Evolutionary conservation across 2,888 invertebrate genomes (phyloP).

Genomic region (Tachina fera): DNA sequence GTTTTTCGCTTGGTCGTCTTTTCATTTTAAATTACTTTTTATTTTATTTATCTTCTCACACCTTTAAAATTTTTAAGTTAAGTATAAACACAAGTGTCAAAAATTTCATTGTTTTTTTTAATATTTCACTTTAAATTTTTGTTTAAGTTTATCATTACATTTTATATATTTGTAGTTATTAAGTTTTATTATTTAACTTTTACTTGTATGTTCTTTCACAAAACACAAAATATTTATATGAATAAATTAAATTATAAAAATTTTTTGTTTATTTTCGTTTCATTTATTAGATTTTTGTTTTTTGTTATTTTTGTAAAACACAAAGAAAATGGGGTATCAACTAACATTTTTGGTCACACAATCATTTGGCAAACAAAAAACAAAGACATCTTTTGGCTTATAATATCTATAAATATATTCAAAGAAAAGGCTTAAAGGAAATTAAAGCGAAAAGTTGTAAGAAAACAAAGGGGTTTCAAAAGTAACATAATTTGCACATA

Average conservation of each 20-base stretch:
- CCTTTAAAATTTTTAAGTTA: slow-evolving; percentile 34
- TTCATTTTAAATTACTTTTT: background rate
- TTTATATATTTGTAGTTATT: slow-evolving; percentile 65
- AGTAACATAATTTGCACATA: background rate
- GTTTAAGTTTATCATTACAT: slow-evolving; percentile 57
- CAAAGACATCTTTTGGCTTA: slow-evolving; percentile 53
- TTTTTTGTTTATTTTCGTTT: slow-evolving; percentile 47
- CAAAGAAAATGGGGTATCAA: slow-evolving; percentile 69
- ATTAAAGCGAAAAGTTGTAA: slow-evolving; percentile 8
- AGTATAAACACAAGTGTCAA: slow-evolving; percentile 25
- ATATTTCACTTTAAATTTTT: slow-evolving; percentile 56
- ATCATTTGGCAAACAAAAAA: slow-evolving; percentile 68
- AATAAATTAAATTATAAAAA: slow-evolving; percentile 49
- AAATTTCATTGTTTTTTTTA: slow-evolving; percentile 45
- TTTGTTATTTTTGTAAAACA: slow-evolving; percentile 51
- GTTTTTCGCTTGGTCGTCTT: background rate
- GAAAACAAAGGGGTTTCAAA: background rate
- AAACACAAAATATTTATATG: slow-evolving; percentile 58
- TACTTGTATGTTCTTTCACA: slow-evolving; percentile 64
- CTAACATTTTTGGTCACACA: slow-evolving; percentile 67
- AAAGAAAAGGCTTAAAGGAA: slow-evolving; percentile 25
- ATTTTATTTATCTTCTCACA: slow-evolving; percentile 5
- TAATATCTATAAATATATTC: slow-evolving; percentile 1
- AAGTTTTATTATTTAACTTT: slow-evolving; percentile 57
- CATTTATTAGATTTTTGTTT: slow-evolving; percentile 20